A percentile compares a stretch with the other conserved stretches of the same genome.
Conservation (phyloP, 1,140 invertebrate species). For the Panagrolaimus sp. region DNA sequence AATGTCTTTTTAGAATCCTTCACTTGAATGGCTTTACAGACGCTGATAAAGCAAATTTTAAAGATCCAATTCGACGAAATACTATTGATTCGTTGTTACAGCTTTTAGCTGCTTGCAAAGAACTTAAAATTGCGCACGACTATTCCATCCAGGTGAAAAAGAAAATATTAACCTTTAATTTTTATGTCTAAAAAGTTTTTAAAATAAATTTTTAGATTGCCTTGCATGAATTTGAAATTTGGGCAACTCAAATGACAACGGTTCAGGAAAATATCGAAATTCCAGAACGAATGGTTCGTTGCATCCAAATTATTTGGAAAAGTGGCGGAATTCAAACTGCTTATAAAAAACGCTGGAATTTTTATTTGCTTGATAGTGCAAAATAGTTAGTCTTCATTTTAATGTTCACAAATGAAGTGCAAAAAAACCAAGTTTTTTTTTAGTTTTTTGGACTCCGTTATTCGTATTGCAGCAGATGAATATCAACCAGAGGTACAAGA, state of each 20-base stretch:
- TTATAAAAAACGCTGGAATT: conserved; percentile 13
- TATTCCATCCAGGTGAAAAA: conserved; percentile 6
- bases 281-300: not conserved
- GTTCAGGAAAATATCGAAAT: no score
- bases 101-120: conserved; percentile 12
- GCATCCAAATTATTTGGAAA: conserved; percentile 15
- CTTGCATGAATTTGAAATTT: no score
- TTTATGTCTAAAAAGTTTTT: not conserved
- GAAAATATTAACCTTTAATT: conserved; percentile 4
- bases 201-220: no score
- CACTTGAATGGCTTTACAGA: conserved; percentile 13
- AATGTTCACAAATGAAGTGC: not conserved
- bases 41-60: conserved; percentile 5
- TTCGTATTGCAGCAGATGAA: not conserved
- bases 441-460: conserved; percentile 2
- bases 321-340: conserved; percentile 15
- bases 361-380: conserved; percentile 15
- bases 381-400: conserved; percentile 13
- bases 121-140: conserved; percentile 12
- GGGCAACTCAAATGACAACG: no score
- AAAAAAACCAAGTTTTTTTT: not conserved
- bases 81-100: conserved; percentile 1
- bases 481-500: not conserved
- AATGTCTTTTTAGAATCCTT: not conserved
- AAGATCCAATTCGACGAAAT: conserved; percentile 11